A percentile compares a stretch with the other conserved stretches of the same genome.
Evolutionary conservation across 2,797 vertebrate species (phyloP).

Genomic region (Tadarida brasiliensis): DNA sequence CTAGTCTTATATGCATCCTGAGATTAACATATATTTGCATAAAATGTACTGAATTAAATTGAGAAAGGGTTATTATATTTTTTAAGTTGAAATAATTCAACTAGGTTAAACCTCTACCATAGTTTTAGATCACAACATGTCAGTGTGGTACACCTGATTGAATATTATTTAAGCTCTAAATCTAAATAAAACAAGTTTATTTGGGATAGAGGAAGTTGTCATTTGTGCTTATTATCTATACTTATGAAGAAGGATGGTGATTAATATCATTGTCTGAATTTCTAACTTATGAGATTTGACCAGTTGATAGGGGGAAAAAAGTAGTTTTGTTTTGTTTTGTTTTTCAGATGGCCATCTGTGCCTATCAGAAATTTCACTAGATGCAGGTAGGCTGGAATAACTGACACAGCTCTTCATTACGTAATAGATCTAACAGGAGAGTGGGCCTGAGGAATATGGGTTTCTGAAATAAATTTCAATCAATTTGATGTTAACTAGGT

Average conservation of each 20-base stretch:
- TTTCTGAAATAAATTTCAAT: constrained; percentile 63
- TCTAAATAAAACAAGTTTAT: constrained; percentile 59
- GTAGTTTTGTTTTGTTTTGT: not conserved
- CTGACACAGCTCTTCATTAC: constrained; percentile 71
- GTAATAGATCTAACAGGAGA: constrained; percentile 68
- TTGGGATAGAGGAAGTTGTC: not conserved
- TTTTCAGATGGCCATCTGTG: constrained; percentile 71
- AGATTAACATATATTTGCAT: constrained; percentile 33
- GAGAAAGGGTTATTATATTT: not conserved
- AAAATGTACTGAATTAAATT: constrained; percentile 34
- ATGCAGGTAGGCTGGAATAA: constrained; percentile 73
- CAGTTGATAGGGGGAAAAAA: not conserved
- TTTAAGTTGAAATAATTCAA: constrained; percentile 52
- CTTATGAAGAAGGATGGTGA: constrained; percentile 14
- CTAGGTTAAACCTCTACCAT: not conserved
- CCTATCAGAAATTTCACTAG: constrained; percentile 73
- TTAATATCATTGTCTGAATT: constrained; percentile 63
- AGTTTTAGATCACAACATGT: constrained; percentile 44
- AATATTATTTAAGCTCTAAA: constrained; percentile 35
- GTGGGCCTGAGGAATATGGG: constrained; percentile 31
- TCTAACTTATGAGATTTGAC: constrained; percentile 63
- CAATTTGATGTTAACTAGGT: constrained; percentile 47
- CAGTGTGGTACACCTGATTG: not conserved
- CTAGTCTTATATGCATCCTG: not conserved
- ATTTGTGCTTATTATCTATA: constrained; percentile 20